These are phyloP conservation scores for Grapholita molesta DNA, from an alignment of 1,140 invertebrate genomes.

Conservation along the genomic window DNA sequence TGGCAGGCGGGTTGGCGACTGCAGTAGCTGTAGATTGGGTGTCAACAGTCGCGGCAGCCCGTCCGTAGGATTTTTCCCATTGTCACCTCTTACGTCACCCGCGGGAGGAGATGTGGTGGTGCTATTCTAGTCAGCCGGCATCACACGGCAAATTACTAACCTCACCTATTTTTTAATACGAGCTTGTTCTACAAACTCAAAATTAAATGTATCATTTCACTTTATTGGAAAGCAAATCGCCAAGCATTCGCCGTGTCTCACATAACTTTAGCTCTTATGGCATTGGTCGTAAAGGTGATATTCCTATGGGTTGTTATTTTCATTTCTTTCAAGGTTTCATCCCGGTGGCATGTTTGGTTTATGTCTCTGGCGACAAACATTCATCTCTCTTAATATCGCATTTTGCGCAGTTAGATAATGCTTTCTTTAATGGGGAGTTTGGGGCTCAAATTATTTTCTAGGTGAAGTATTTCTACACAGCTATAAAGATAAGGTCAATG, in stretches of 20 bases:
- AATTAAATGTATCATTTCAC: slow-evolving; percentile 9
- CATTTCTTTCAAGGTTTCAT: slow-evolving; percentile 1
- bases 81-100: no score
- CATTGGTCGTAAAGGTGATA: not conserved
- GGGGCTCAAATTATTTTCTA: not conserved
- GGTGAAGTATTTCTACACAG: no score
- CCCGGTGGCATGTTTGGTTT: not conserved
- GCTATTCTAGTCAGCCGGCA: not conserved
- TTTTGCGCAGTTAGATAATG: not conserved
- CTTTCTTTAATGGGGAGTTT: not conserved
- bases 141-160: not conserved
- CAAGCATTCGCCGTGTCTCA: not conserved
- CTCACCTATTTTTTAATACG: not conserved
- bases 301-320: not conserved
- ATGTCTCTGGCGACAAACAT: slow-evolving; percentile 7
- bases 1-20: no score
- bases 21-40: no score
- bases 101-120: no score
- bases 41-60: no score
- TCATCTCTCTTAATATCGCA: slow-evolving; percentile 1
- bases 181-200: not conserved
- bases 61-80: no score
- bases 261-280: not conserved
- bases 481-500: no score
- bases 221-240: slow-evolving; percentile 9